Conservation (phyloP, 2,797 vertebrate genomes). For the Bovichtus variegatus region DNA sequence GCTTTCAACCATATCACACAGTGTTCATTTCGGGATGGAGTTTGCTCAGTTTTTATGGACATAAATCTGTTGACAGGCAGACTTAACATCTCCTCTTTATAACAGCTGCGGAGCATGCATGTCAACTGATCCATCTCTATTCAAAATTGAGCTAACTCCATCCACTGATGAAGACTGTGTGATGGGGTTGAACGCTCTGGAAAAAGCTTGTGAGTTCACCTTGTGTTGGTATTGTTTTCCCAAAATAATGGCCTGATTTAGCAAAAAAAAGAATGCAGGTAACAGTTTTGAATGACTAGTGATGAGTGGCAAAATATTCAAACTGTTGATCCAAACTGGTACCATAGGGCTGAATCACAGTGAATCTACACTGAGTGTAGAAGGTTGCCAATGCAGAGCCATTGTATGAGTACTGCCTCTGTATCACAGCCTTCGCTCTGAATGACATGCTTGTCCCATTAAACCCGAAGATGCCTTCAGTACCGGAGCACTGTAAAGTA, state of each 20-base stretch:
- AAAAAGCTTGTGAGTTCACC: neutral
- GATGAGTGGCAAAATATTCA: constrained; percentile 5
- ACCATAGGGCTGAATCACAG: constrained; percentile 21
- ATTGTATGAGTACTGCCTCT: constrained; percentile 49
- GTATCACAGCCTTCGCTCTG: constrained; percentile 52
- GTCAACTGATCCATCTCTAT: neutral
- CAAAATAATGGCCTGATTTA: neutral
- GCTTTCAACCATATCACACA: neutral
- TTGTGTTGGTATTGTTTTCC: neutral
- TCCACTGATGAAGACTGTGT: neutral
- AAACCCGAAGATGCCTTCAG: constrained; percentile 26
- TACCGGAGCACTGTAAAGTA: constrained; percentile 16
- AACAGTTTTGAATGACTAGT: constrained; percentile 6
- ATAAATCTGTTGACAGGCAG: neutral
- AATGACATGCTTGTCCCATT: constrained; percentile 54
- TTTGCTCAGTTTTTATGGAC: neutral
- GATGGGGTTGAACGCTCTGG: neutral
- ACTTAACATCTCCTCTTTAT: neutral
- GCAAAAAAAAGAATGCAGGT: constrained; percentile 1
- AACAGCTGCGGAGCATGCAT: neutral
- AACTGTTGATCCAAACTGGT: constrained; percentile 17
- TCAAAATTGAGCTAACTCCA: neutral
- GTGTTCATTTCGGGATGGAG: no score
- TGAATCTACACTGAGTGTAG: constrained; percentile 14
- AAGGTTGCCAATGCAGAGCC: constrained; percentile 17